Base-by-base conservation (phyloP, 1,140 invertebrate genomes). In the Diachasmimorpha longicaudata region DNA sequence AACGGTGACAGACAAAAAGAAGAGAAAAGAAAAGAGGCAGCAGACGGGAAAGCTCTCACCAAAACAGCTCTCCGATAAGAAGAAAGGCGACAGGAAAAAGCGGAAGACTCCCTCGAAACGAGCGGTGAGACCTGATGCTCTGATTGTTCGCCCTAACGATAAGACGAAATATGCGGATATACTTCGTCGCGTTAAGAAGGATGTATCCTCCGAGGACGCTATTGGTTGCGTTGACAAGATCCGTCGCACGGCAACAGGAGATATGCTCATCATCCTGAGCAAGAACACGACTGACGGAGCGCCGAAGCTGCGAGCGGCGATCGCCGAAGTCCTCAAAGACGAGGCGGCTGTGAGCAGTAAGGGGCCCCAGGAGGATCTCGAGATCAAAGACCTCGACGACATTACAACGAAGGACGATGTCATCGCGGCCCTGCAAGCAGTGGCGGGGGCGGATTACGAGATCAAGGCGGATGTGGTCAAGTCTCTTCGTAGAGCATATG, bases 261-360 rank as follows among this genome's bases (percentile, higher is more conserved):
- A 66, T 21, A 44, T 74, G 8, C 52, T 74, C 55, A 74, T 74
- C 44, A 63, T 66, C 8, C 72, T 74, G 19, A 9, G 9, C 5
- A 66, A 66, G 19, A 31, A 37, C 23, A 44, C 16, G 25, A 19
- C 72, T 16, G 55, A 63, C 10, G 21, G 21, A 39, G 23, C 19
- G 19, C 9, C 14, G 44, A 46, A 21, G 46, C n/a, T 72, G 2
- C 44, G 21, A 14, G n/a, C 3, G 44, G 8, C 46, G 16, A 55
- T 55, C 11, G 70, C 44, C 3, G 46, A 25, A 23, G 44, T 52
- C 9, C 46, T 72, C 21, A 31, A 36, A 9, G 44, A 72, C 4
- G 39, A 72, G 5, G 70, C 70, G 13, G 39, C 19, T 14, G 46
- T 72, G 9, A 31, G 4, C 25, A 52, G 44, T 39, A 63, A 66